phyloP scores from a whole-genome alignment of 2,888 invertebrate genomes.

The Rhagophthalmus giganteus region DNA sequence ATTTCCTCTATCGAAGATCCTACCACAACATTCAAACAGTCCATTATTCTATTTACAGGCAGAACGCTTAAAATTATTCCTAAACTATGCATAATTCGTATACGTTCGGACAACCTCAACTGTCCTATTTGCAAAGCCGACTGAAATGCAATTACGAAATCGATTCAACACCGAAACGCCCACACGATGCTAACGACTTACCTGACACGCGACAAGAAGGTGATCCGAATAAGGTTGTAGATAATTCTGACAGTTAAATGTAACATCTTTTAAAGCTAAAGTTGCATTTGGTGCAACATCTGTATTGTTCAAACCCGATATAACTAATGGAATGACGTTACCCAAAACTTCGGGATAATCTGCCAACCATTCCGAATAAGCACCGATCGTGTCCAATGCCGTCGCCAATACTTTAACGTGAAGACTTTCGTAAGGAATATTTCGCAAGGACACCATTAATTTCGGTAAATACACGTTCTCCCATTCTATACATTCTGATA shows the following conservation, averaged over 20 bases:
- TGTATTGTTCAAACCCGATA: constrained; percentile 66
- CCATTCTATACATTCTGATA: constrained; percentile 65
- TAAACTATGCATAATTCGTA: constrained; percentile 75
- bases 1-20: constrained; percentile 68
- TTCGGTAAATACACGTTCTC: constrained; percentile 61
- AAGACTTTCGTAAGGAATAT: constrained; percentile 65
- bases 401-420: constrained; percentile 68
- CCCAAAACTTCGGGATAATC: constrained; percentile 69
- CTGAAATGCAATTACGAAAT: constrained; percentile 45
- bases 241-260: constrained; percentile 76
- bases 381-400: constrained; percentile 76
- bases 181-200: constrained; percentile 44
- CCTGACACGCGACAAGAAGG: constrained; percentile 72
- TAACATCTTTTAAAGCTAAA: constrained; percentile 85
- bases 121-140: constrained; percentile 60
- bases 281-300: constrained; percentile 79
- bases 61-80: constrained; percentile 73
- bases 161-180: neutral
- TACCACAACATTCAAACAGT: constrained; percentile 70
- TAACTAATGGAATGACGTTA: constrained; percentile 69
- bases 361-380: constrained; percentile 85
- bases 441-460: constrained; percentile 64
- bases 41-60: constrained; percentile 65
- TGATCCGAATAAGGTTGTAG: constrained; percentile 76
- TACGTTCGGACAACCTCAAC: constrained; percentile 68